Percentiles rank a stretch among this genome's conserved stretches.
phyloP scores from a whole-genome alignment of 2,113 vertebrate species.

The Ascaphus truei region DNA sequence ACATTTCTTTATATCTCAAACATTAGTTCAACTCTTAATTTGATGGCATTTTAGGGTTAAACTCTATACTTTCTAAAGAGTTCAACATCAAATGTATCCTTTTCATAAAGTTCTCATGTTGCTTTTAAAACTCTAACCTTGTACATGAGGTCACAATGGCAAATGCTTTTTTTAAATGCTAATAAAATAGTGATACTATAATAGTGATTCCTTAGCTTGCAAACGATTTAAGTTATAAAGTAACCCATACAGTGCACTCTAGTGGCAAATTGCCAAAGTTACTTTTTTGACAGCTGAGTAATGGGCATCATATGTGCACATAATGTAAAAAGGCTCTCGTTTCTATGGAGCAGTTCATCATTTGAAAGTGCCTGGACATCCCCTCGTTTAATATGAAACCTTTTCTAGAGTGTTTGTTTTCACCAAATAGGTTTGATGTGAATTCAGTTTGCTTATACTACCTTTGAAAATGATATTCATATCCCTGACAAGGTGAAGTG shows the following conservation, averaged over 20 bases:
- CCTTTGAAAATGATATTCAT: neutral
- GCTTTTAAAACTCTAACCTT: no score
- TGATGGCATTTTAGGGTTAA: no score
- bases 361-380: constrained; percentile 1
- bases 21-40: no score
- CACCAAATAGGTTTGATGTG: neutral
- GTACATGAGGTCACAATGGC: no score
- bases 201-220: neutral
- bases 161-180: no score
- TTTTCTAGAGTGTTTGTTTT: neutral
- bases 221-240: neutral
- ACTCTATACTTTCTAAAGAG: no score
- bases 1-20: no score
- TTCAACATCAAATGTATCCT: no score
- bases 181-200: no score
- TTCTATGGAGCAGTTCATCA: constrained; percentile 19
- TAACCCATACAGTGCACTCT: neutral
- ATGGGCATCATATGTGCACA: constrained; percentile 15
- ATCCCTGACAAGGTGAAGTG: neutral
- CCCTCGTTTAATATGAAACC: neutral
- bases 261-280: constrained; percentile 1
- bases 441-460: neutral
- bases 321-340: constrained; percentile 22
- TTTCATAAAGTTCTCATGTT: no score
- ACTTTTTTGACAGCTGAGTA: constrained; percentile 23